Base-by-base conservation (phyloP, 1,140 invertebrate species). In the Leptoteleia sp. region DNA sequence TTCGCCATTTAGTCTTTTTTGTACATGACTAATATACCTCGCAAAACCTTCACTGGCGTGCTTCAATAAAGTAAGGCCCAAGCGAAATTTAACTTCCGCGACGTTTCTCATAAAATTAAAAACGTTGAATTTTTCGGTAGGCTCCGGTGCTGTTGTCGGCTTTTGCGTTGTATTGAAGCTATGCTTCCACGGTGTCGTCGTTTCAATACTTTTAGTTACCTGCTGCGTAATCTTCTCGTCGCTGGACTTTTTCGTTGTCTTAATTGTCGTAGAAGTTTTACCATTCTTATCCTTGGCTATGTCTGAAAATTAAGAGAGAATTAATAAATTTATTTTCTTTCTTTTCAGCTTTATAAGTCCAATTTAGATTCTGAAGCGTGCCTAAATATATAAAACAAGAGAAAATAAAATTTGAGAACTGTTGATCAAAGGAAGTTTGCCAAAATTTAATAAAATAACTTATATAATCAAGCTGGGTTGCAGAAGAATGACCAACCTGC, bases 21-120 rank as follows among this genome's bases (percentile, higher is more conserved):
- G 89, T 27, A 91, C 84, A 50, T 87, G 82, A 27, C 88, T 89
- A 3, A 91, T 73, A 70, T 91, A 91, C 59, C 85, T 87, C 1
- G 90, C 86, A 52, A 91, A 89, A 3, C 89, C 88, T 52, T 91
- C 89, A 35, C 90, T 89, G 0, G 91, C 91, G 35, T 88, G 88
- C 71, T 87, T 90, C 1, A 91, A 65, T 11, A 91, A 71, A 4
- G 87, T 88, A n/a, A 91, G 57, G 0, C 90, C 90, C 5, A 91
- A 57, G 64, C 87, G 81, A 6, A 91, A 78, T 81, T 91, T 91
- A 16, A 91, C 82, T 79, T 91, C 89, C 0, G 88, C 89, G 16
- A 91, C 76, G 50, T 85, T 89, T 71, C 85, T 89, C 22, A 91
- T 82, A 54, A 91, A 83, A 7, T 79, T 83, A 5, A 91, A 81